Conservation (phyloP, 2,888 invertebrate species). For the Zygothrica quintamaculata region DNA sequence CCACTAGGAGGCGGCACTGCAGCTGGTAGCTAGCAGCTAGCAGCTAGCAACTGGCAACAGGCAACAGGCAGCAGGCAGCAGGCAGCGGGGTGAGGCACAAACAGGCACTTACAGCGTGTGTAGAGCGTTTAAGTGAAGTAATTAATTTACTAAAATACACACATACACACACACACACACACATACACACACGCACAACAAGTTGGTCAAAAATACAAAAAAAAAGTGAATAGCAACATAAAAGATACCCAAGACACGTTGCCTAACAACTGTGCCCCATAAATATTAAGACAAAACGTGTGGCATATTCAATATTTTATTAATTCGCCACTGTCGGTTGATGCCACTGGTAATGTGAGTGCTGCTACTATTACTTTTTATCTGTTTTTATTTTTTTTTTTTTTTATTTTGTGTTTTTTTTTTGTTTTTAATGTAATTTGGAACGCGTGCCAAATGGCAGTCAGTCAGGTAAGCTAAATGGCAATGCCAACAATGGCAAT, state of each 20-base stretch:
- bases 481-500: slow-evolving; percentile 45
- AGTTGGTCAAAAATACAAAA: not conserved
- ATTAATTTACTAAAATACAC: slow-evolving; percentile 68
- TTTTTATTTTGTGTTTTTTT: not conserved
- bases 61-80: not conserved
- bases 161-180: slow-evolving; percentile 19
- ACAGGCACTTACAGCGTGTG: slow-evolving; percentile 35
- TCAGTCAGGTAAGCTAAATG: slow-evolving; percentile 47
- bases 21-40: not conserved
- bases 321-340: slow-evolving; percentile 36
- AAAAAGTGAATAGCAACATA: not conserved
- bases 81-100: slow-evolving; percentile 9
- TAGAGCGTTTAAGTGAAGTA: slow-evolving; percentile 66
- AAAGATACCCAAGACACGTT: slow-evolving; percentile 30
- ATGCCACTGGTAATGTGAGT: no score
- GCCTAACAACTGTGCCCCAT: slow-evolving; percentile 38
- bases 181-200: slow-evolving; percentile 17
- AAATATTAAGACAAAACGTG: slow-evolving; percentile 62
- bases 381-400: not conserved
- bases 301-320: slow-evolving; percentile 74
- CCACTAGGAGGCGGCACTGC: no score
- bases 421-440: not conserved
- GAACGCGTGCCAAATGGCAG: slow-evolving; percentile 62
- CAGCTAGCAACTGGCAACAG: not conserved
- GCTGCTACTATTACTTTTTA: not conserved